A percentile compares a stretch with the other conserved stretches of the same genome.
phyloP scores from a whole-genome alignment of 2,797 vertebrate genomes.

The Pteropus rufus region DNA sequence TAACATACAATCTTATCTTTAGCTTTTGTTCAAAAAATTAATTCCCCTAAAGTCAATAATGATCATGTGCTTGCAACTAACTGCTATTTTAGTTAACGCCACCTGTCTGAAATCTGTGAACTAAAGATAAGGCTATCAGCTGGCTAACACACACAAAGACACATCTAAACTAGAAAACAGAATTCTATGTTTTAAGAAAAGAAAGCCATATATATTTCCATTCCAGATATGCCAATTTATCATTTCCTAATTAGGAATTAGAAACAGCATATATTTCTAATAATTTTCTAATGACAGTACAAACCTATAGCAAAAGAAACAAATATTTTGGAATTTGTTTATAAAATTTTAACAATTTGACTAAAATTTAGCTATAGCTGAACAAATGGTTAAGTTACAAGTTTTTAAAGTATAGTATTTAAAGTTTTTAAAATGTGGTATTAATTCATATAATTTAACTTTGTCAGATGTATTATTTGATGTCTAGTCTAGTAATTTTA shows the following conservation, averaged over 20 bases:
- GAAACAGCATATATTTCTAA: background rate
- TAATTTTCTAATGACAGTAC: background rate
- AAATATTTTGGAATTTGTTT: background rate
- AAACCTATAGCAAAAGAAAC: background rate
- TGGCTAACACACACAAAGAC: background rate
- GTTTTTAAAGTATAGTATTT: background rate
- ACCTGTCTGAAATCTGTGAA: slow-evolving; percentile 29
- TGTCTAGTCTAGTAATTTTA: background rate
- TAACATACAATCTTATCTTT: background rate
- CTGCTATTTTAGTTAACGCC: background rate
- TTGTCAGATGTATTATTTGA: background rate
- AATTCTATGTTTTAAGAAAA: slow-evolving; percentile 6
- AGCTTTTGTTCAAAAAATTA: background rate
- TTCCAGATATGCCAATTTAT: background rate
- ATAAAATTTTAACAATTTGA: background rate
- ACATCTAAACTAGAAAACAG: background rate
- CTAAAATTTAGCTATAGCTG: background rate
- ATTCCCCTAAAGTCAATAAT: background rate
- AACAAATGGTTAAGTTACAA: background rate
- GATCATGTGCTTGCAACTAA: background rate
- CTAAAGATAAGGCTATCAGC: background rate
- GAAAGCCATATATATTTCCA: background rate
- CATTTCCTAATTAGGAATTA: background rate
- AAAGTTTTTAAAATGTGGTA: background rate
- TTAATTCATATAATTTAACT: background rate